Conservation (phyloP, 2,888 invertebrate genomes). For the Dioctria rufipes region DNA sequence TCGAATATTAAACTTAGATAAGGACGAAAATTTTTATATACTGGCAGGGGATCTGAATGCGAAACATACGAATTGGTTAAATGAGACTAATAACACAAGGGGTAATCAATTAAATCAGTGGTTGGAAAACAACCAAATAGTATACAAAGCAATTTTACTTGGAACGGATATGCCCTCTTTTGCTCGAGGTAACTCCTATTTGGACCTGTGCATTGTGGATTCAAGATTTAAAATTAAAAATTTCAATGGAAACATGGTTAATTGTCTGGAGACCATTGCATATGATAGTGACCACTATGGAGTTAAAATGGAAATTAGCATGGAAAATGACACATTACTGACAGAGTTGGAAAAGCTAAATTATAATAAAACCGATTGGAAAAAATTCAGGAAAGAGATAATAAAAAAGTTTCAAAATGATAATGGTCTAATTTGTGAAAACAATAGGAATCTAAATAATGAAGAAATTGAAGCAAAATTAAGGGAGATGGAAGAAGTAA, state of each 20-base stretch:
- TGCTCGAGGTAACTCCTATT: neutral
- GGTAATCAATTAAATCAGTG: constrained; percentile 5
- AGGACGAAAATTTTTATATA: constrained; percentile 27
- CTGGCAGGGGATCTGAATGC: constrained; percentile 52
- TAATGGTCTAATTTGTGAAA: too few species aligned
- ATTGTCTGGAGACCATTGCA: neutral
- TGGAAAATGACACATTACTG: too few species aligned
- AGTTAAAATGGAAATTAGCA: neutral
- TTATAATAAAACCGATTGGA: too few species aligned
- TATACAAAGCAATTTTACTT: neutral
- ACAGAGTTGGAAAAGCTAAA: too few species aligned
- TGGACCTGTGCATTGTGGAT: neutral
- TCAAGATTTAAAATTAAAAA: neutral
- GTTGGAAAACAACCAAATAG: constrained; percentile 28
- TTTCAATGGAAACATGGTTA: neutral
- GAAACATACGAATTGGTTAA: constrained; percentile 34
- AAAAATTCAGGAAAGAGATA: too few species aligned
- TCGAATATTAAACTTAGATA: constrained; percentile 28
- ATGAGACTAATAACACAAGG: constrained; percentile 13
- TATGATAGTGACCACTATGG: neutral
- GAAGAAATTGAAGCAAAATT: too few species aligned
- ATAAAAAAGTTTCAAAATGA: too few species aligned
- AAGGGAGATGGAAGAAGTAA: too few species aligned
- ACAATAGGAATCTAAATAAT: too few species aligned
- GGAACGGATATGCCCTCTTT: too few species aligned